Evolutionary conservation across 2,113 vertebrate genomes (phyloP).

Genomic region (Muntiacus muntjak): DNA sequence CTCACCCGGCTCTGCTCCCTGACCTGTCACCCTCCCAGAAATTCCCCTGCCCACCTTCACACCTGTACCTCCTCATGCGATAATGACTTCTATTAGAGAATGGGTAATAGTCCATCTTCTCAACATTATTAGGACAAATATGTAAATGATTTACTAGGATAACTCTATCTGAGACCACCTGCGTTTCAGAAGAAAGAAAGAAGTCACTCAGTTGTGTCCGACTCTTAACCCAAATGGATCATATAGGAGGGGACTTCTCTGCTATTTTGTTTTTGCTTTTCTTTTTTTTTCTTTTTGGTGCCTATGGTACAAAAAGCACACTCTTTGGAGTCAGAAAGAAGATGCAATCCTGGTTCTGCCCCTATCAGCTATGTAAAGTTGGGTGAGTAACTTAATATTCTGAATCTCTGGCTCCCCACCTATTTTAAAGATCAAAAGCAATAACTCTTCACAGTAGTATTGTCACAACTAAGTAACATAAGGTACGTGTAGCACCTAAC

Average conservation of each 20-base stretch:
- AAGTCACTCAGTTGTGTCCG: not conserved
- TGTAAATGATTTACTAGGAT: not conserved
- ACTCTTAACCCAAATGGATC: not conserved
- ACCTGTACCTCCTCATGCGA: not conserved
- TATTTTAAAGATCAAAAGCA: not conserved
- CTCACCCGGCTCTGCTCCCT: not conserved
- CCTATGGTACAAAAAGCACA: not conserved
- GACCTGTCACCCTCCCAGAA: not conserved
- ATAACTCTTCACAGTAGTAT: not conserved
- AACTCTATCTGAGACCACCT: not conserved
- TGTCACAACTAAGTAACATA: not conserved
- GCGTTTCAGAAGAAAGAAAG: not conserved
- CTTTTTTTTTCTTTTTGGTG: not conserved
- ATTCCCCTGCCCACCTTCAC: not conserved
- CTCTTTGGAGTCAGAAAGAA: not conserved
- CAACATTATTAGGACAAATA: not conserved
- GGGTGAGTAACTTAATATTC: not conserved
- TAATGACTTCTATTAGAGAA: not conserved
- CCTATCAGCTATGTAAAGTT: not conserved
- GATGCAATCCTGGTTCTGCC: not conserved
- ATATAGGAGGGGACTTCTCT: not conserved
- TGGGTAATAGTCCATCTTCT: not conserved
- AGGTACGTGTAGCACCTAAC: not conserved
- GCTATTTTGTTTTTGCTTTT: not conserved
- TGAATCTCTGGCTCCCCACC: not conserved